Percentiles rank a stretch among this genome's conserved stretches.
Evolutionary conservation across 1,140 invertebrate species (phyloP).

Genomic region (Coboldia fuscipes): DNA sequence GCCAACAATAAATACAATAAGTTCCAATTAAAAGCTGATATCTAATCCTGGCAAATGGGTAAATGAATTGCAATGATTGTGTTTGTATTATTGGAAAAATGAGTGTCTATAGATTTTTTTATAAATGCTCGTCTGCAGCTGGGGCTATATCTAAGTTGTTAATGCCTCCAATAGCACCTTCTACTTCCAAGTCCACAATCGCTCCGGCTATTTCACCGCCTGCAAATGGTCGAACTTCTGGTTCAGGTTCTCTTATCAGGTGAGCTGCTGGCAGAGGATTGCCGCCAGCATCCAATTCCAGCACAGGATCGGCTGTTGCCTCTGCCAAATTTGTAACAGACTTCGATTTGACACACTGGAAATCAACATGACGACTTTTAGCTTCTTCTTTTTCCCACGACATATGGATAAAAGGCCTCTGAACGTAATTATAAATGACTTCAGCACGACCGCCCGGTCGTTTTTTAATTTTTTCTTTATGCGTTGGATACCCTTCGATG

Average conservation of each 20-base stretch:
- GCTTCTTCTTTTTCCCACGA: constrained; percentile 99
- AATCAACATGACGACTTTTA: constrained; percentile 96
- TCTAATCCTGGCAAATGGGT: too few species aligned
- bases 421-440: constrained; percentile 99
- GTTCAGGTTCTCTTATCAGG: constrained; percentile 10
- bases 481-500: constrained; percentile 97
- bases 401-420: constrained; percentile 98
- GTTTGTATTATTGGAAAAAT: too few species aligned
- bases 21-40: too few species aligned
- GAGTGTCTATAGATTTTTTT: too few species aligned
- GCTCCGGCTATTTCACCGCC: constrained; percentile 5
- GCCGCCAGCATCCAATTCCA: constrained; percentile 38
- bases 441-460: constrained; percentile 77
- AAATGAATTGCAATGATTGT: too few species aligned
- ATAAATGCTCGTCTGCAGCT: too few species aligned
- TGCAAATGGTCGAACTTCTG: constrained; percentile 7
- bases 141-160: too few species aligned
- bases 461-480: constrained; percentile 92
- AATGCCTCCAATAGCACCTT: constrained; percentile 17
- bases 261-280: constrained; percentile 26
- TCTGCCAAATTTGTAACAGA: constrained; percentile 84
- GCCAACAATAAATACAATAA: too few species aligned
- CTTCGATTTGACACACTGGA: constrained; percentile 89
- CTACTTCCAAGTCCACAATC: constrained; percentile 7
- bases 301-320: constrained; percentile 67